These are phyloP conservation scores for Muschampia plurimacula DNA, from an alignment of 2,888 invertebrate species.

Conservation along the genomic window DNA sequence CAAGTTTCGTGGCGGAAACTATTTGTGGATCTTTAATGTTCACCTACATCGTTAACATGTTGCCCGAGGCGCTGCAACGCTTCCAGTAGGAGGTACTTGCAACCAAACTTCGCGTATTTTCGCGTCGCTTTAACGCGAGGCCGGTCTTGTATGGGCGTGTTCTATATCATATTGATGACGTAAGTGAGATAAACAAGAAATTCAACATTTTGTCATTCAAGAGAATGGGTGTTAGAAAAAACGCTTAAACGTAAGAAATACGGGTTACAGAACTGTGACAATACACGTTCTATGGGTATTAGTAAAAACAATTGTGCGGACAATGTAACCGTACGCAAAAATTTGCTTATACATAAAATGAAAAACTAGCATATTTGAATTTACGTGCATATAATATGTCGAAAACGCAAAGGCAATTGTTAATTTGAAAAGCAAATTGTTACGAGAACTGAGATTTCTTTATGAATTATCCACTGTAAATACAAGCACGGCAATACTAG, in stretches of 20 bases:
- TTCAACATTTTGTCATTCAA: slow-evolving; percentile 35
- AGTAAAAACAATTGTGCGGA: slow-evolving; percentile 27
- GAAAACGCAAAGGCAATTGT: slow-evolving; percentile 23
- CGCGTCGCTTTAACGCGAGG: slow-evolving; percentile 94
- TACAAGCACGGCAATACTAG: slow-evolving; percentile 29
- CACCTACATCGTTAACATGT: slow-evolving; percentile 67
- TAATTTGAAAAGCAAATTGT: slow-evolving; percentile 34
- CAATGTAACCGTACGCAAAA: slow-evolving; percentile 22
- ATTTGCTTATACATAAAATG: slow-evolving; percentile 25
- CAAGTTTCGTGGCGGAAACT: slow-evolving; percentile 33
- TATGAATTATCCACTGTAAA: slow-evolving; percentile 5
- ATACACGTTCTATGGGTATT: slow-evolving; percentile 34
- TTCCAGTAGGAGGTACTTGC: slow-evolving; percentile 84
- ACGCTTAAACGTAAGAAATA: slow-evolving; percentile 40
- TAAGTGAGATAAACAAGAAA: slow-evolving; percentile 40
- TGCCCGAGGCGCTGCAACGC: slow-evolving; percentile 74
- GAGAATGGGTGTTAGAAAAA: slow-evolving; percentile 39
- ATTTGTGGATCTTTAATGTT: slow-evolving; percentile 42
- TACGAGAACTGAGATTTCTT: slow-evolving; percentile 15
- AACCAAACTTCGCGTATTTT: slow-evolving; percentile 91
- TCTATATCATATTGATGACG: slow-evolving; percentile 52
- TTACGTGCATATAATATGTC: slow-evolving; percentile 28
- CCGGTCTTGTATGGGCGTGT: slow-evolving; percentile 90
- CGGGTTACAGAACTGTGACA: slow-evolving; percentile 33
- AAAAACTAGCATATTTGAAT: slow-evolving; percentile 29